Evolutionary conservation across 2,113 vertebrate species (phyloP).

Genomic region (Raphicerus campestris): DNA sequence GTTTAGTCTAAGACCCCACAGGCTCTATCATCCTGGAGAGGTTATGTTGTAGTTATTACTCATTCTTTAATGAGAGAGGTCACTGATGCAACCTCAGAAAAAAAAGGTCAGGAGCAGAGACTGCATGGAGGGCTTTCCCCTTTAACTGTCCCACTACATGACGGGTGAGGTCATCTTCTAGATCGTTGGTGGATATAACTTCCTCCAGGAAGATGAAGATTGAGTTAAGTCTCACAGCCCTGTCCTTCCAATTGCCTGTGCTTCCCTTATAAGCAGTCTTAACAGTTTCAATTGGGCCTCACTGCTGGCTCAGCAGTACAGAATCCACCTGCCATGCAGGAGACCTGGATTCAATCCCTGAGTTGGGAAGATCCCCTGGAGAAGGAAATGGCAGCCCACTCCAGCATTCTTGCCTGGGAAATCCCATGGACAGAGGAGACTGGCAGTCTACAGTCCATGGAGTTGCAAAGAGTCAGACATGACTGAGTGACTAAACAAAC

Average conservation of each 20-base stretch:
- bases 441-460: not conserved
- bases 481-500: not conserved
- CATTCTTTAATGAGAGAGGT: not conserved
- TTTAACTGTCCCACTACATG: too few relatives aligned
- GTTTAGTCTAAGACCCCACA: not conserved
- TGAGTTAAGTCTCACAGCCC: not conserved
- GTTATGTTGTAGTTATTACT: too few relatives aligned
- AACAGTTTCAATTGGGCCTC: not conserved
- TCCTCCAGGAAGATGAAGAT: not conserved
- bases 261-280: not conserved
- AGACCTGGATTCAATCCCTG: not conserved
- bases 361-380: not conserved
- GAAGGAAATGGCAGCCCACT: not conserved
- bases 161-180: not conserved
- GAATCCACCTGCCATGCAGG: not conserved
- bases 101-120: not conserved
- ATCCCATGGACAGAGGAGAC: not conserved
- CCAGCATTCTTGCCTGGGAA: not conserved
- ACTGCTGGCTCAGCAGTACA: not conserved
- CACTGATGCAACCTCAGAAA: not conserved
- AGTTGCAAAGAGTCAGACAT: not conserved
- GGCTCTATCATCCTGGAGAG: not conserved
- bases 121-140: not conserved
- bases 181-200: fast-evolving
- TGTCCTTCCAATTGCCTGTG: fast-evolving